These are phyloP conservation scores for Dione juno DNA, from an alignment of 2,888 invertebrate species.

Conservation along the genomic window DNA sequence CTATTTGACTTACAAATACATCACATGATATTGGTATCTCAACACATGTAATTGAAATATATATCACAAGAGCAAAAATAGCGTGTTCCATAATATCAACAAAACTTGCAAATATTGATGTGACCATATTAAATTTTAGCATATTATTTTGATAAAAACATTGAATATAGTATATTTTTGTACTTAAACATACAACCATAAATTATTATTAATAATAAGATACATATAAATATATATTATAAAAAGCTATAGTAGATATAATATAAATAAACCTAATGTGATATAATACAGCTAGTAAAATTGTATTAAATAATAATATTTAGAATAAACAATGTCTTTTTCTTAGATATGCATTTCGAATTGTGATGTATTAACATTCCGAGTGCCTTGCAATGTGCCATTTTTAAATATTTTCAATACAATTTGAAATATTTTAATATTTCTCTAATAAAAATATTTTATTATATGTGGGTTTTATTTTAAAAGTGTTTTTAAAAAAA, in stretches of 20 bases:
- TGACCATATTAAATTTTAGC: background rate
- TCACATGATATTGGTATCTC: background rate
- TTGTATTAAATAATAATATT: constrained; percentile 14
- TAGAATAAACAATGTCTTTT: background rate
- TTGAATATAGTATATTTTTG: background rate
- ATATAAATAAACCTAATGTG: constrained; percentile 15
- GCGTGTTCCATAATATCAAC: background rate
- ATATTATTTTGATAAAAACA: background rate
- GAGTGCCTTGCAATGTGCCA: constrained; percentile 57
- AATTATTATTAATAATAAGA: background rate
- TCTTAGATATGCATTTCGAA: constrained; percentile 28
- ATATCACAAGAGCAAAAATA: background rate
- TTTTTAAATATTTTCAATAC: constrained; percentile 44
- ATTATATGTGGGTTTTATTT: constrained; percentile 11
- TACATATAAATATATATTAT: background rate
- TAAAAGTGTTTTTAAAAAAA: background rate
- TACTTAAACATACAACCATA: background rate
- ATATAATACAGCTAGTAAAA: constrained; percentile 16
- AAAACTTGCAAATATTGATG: background rate
- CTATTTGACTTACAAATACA: background rate
- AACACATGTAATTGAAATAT: background rate
- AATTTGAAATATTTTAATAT: constrained; percentile 27
- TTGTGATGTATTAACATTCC: constrained; percentile 64
- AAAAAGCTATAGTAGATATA: background rate
- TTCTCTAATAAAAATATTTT: constrained; percentile 31